phyloP scores from a whole-genome alignment of 1,140 invertebrate species.

The Lordiphosa mommai region DNA sequence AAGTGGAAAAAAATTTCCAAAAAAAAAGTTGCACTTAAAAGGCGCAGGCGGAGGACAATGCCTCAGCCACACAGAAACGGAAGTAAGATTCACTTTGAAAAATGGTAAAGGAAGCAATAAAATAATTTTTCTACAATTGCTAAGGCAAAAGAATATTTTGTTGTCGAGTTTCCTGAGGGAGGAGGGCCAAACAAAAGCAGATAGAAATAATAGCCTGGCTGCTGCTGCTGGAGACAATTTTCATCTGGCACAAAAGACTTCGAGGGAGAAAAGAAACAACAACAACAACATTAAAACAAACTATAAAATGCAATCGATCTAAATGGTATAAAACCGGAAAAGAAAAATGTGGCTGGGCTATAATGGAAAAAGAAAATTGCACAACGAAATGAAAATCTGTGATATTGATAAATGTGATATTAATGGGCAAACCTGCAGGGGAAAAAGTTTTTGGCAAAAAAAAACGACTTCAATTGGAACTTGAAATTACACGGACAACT shows the following conservation, averaged over 20 bases:
- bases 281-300: slow-evolving; percentile 69
- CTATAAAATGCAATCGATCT: slow-evolving; percentile 77
- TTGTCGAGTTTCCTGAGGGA: slow-evolving; percentile 52
- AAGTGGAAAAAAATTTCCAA: slow-evolving; percentile 34
- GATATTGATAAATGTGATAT: slow-evolving; percentile 75
- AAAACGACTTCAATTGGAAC: slow-evolving; percentile 5
- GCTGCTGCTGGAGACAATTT: slow-evolving; percentile 43
- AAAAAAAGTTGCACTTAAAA: slow-evolving; percentile 15
- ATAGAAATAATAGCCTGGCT: slow-evolving; percentile 30
- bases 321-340: slow-evolving; percentile 72
- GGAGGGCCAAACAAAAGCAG: slow-evolving; percentile 22
- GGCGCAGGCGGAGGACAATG: slow-evolving; percentile 37
- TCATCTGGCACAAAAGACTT: slow-evolving; percentile 18
- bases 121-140: slow-evolving; percentile 62
- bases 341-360: slow-evolving; percentile 64
- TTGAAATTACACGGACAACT: slow-evolving; percentile 2
- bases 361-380: slow-evolving; percentile 63
- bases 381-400: slow-evolving; percentile 71
- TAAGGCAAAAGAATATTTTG: slow-evolving; percentile 38
- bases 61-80: slow-evolving; percentile 46
- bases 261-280: slow-evolving; percentile 8
- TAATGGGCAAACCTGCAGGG: slow-evolving; percentile 59
- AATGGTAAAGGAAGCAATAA: slow-evolving; percentile 65
- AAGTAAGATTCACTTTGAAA: slow-evolving; percentile 57
- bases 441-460: not conserved